phyloP scores from a whole-genome alignment of 2,888 invertebrate genomes.

The Acrobeloides nanus region DNA sequence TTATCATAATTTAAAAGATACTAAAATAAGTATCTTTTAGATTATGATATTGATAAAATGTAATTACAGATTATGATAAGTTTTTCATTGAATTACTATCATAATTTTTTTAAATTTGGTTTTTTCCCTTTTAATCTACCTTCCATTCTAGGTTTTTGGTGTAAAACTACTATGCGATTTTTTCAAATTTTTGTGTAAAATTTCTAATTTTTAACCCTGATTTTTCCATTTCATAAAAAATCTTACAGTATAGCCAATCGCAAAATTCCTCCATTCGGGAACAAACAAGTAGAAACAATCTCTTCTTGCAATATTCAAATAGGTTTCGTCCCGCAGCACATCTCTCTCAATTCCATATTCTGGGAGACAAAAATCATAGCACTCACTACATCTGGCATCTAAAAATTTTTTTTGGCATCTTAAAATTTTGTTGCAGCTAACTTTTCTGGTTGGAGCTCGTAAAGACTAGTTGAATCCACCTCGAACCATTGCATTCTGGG shows the following conservation, averaged over 20 bases:
- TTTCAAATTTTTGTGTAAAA: conserved; percentile 3
- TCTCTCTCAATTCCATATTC: conserved; percentile 41
- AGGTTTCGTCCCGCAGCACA: conserved; percentile 24
- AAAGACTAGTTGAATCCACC: conserved; percentile 41
- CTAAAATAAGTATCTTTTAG: too few species aligned
- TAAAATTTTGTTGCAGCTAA: not conserved
- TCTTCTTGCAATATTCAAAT: conserved; percentile 40
- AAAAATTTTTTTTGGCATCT: not conserved
- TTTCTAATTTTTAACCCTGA: not conserved
- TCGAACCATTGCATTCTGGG: conserved; percentile 41
- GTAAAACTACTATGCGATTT: not conserved
- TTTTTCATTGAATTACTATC: too few species aligned
- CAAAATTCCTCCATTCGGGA: conserved; percentile 48
- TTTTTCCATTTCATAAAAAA: not conserved
- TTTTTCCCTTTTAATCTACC: too few species aligned
- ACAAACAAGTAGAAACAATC: conserved; percentile 50
- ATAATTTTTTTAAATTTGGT: too few species aligned
- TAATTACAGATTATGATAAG: too few species aligned
- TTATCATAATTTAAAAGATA: too few species aligned
- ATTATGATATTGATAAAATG: too few species aligned
- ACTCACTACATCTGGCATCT: conserved; percentile 37
- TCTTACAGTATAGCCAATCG: conserved; percentile 27
- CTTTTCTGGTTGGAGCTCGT: conserved; percentile 34
- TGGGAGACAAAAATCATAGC: conserved; percentile 50
- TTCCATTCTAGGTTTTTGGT: not conserved